A percentile compares a stretch with the other conserved stretches of the same genome.
Conservation (phyloP, 2,888 invertebrate genomes). For the Dermolepida albohirtum region DNA sequence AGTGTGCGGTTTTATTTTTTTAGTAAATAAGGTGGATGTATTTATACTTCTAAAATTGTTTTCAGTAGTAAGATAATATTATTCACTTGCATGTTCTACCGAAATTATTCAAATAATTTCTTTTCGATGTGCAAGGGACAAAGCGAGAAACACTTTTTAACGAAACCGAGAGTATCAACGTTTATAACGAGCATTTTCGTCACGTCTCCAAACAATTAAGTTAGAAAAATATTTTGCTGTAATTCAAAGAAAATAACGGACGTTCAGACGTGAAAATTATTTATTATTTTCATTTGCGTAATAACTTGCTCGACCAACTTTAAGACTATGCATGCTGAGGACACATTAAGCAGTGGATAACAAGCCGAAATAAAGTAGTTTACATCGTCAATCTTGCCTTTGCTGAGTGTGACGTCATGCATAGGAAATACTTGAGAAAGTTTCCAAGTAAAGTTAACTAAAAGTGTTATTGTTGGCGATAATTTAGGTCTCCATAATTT, state of each 20-base stretch:
- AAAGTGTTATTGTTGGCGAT: constrained; percentile 57
- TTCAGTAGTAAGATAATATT: constrained; percentile 13
- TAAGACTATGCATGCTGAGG: constrained; percentile 45
- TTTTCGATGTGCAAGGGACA: constrained; percentile 17
- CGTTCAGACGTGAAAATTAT: constrained; percentile 34
- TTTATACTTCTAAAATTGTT: constrained; percentile 13
- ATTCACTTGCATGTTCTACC: constrained; percentile 24
- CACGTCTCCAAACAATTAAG: constrained; percentile 30
- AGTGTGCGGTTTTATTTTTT: too few relatives aligned
- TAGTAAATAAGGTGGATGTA: too few relatives aligned
- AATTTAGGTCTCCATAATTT: constrained; percentile 54
- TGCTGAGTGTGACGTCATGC: constrained; percentile 45
- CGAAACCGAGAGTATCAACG: constrained; percentile 18
- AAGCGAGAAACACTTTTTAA: constrained; percentile 23
- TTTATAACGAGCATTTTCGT: constrained; percentile 24
- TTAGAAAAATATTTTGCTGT: constrained; percentile 22
- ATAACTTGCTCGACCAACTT: constrained; percentile 17
- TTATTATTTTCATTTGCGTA: constrained; percentile 30
- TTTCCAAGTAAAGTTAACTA: constrained; percentile 55
- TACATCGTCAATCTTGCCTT: constrained; percentile 53
- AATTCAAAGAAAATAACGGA: constrained; percentile 6
- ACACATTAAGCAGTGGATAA: constrained; percentile 51
- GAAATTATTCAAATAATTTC: constrained; percentile 28
- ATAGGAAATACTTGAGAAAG: constrained; percentile 58
- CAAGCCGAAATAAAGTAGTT: constrained; percentile 53